Evolutionary conservation across 2,113 vertebrate genomes (phyloP).

Genomic region (Paedocypris sp.): DNA sequence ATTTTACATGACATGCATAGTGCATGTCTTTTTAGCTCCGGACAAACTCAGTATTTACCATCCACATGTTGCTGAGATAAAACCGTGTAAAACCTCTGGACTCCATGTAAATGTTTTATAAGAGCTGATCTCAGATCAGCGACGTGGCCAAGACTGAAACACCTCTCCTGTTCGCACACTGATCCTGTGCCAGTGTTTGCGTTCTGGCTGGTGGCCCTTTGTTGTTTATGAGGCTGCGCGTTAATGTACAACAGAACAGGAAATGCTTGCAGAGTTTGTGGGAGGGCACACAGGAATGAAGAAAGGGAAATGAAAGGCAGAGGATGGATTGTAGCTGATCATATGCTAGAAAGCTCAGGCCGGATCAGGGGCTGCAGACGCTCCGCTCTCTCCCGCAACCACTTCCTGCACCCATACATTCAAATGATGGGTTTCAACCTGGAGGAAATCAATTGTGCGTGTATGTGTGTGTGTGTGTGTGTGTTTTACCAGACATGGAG

Average conservation of each 20-base stretch:
- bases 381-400: neutral
- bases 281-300: conserved; percentile 13
- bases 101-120: too few relatives aligned
- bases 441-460: too few relatives aligned
- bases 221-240: conserved; percentile 32
- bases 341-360: too few relatives aligned
- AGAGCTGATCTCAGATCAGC: neutral
- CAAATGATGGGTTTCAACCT: too few relatives aligned
- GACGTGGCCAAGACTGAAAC: neutral
- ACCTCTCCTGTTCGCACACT: neutral
- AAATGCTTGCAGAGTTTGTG: conserved; percentile 39
- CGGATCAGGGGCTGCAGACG: neutral
- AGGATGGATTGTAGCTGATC: too few relatives aligned
- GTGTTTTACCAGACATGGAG: conserved; percentile 73
- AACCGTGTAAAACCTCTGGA: too few relatives aligned
- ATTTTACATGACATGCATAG: too few relatives aligned
- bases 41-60: conserved; percentile 10
- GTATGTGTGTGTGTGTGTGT: too few relatives aligned
- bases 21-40: neutral
- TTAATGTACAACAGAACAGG: conserved; percentile 44
- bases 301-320: conserved; percentile 15
- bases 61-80: too few relatives aligned
- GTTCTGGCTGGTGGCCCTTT: conserved; percentile 18
- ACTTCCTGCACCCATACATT: neutral
- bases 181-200: neutral